Base-by-base conservation (phyloP, 1,140 invertebrate species). In the Delia radicum region DNA sequence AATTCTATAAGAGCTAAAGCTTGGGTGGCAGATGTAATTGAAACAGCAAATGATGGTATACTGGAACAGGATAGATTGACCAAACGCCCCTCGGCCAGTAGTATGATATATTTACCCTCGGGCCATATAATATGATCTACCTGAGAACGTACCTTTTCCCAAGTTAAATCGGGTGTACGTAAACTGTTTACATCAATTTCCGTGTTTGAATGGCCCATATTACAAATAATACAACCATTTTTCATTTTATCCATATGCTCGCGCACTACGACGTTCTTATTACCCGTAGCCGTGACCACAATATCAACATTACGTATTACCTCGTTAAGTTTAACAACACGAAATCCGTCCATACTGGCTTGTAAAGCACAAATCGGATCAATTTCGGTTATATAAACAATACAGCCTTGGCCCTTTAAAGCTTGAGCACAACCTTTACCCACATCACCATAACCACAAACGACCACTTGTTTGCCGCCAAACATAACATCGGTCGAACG, bases 131-230 rank as follows among this genome's bases (percentile, higher is more conserved):
- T 94, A 87, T 98, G 96, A 87, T 99, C 97, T 48, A 99, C 97
- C 89, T 98, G 96, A 21, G 96, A 97, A 71, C 97, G 90, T 18
- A 99, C 96, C 87, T 97, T 95, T 88, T 99, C 97, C 97, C 97
- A 98, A 69, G 95, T 96, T 78, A 99, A 87, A 81, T 98, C 97
- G 0, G 96, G 95, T 21, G 96, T 98, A 75, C 95, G 89, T 75
- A 99, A 87, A 82, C 96, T 96, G 87, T 96, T 96, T 77, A 98
- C 95, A 90, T 98, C 97, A 79, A 99, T 97, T 90, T 99, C 97
- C 18, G 96, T 98, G 87, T 99, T 98, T 71, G 96, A 98, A 88
- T 98, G 97, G 0, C 97, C 97, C 96, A 99, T 99, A 88, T 98
- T 98, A 87, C 96, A 98, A 0, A 99, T 92, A 74, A 98, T 95